Percentiles rank a stretch among this genome's conserved stretches.
Conservation (phyloP, 2,113 vertebrate genomes). For the Coreoperca whiteheadi region DNA sequence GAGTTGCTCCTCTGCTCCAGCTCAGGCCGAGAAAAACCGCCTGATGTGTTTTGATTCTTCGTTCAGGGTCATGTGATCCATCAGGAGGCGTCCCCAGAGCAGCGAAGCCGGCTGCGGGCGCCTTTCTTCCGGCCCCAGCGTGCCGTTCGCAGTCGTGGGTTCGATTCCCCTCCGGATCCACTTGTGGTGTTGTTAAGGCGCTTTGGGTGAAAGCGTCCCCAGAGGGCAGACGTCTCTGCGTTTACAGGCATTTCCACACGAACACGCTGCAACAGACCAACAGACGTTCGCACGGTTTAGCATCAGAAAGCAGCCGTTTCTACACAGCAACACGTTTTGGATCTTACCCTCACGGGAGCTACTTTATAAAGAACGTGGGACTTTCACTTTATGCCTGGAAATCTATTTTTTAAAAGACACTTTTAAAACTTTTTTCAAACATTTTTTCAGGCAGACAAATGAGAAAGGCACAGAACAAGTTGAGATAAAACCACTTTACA, state of each 20-base stretch:
- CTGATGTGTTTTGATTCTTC: not conserved
- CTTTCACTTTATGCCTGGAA: too few relatives aligned
- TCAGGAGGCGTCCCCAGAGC: not conserved
- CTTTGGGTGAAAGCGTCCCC: constrained; percentile 70
- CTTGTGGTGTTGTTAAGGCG: constrained; percentile 64
- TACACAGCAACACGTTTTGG: not conserved
- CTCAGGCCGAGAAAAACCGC: not conserved
- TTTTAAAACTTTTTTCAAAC: too few relatives aligned
- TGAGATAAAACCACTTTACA: not conserved
- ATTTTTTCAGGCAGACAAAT: not conserved
- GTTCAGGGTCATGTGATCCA: not conserved
- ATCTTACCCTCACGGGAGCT: too few relatives aligned
- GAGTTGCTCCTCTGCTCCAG: not conserved
- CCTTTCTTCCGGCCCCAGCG: too few relatives aligned
- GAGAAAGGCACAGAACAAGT: too few relatives aligned
- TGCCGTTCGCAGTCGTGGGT: too few relatives aligned
- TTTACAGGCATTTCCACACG: constrained; percentile 87
- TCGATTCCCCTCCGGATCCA: too few relatives aligned
- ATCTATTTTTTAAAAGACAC: too few relatives aligned
- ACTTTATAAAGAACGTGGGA: too few relatives aligned
- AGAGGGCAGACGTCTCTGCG: not conserved
- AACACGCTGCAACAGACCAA: constrained; percentile 83
- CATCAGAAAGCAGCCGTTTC: not conserved
- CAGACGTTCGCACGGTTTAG: not conserved
- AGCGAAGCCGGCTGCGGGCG: too few relatives aligned